Evolutionary conservation across 2,888 invertebrate species (phyloP).

Genomic region (Drosophila mimica): DNA sequence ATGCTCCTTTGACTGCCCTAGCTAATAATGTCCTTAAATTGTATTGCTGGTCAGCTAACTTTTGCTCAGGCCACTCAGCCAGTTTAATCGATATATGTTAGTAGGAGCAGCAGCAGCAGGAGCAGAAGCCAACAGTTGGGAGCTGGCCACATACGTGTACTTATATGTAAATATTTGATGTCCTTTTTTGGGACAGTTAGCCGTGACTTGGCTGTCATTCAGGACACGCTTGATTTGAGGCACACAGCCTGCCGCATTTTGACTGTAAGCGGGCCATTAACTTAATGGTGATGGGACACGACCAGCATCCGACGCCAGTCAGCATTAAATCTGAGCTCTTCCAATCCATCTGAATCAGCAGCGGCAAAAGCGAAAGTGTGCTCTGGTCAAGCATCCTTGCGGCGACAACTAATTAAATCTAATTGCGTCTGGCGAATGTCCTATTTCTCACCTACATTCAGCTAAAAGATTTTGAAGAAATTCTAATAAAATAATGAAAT

Average conservation of each 20-base stretch:
- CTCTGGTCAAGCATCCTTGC: conserved; percentile 57
- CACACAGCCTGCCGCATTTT: conserved; percentile 17
- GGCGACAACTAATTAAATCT: conserved; percentile 77
- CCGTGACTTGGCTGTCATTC: conserved; percentile 56
- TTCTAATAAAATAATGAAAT: neutral
- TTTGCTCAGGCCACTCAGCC: conserved; percentile 34
- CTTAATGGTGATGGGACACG: conserved; percentile 31
- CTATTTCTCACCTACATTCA: conserved; percentile 5
- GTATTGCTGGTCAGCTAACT: conserved; percentile 58
- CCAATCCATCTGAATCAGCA: conserved; percentile 69
- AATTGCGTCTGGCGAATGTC: conserved; percentile 59
- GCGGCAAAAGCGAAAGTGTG: conserved; percentile 10
- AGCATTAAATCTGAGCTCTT: conserved; percentile 59
- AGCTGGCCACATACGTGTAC: conserved; percentile 14
- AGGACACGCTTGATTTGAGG: conserved; percentile 68
- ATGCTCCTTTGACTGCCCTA: conserved; percentile 41
- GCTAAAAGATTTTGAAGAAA: neutral
- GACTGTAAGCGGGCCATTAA: conserved; percentile 38
- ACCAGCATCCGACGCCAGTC: conserved; percentile 36
- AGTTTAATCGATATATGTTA: conserved; percentile 67
- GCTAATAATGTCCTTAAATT: conserved; percentile 66
- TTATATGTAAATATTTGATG: conserved; percentile 63
- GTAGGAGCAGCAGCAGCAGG: conserved; percentile 17
- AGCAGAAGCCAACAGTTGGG: conserved; percentile 54
- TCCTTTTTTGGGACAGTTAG: conserved; percentile 40